Base-by-base conservation (phyloP, 2,113 vertebrate species). In the Lagenorhynchus albirostris region DNA sequence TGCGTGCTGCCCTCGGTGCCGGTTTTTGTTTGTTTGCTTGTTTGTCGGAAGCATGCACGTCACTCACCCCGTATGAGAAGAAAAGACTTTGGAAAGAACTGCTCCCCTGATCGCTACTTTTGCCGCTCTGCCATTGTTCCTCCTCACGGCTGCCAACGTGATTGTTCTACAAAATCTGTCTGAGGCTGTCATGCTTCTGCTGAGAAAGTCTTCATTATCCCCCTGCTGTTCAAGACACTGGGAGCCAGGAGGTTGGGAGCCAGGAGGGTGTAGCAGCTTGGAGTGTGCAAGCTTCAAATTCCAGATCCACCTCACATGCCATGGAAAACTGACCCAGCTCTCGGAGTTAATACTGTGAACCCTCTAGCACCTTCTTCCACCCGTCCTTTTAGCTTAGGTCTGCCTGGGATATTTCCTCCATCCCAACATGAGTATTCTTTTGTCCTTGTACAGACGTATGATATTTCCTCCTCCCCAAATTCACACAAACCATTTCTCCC, bases 231-330 rank as follows among this genome's bases (percentile, higher is more conserved):
- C 12, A 36, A 63, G 89, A 62, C 21, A 29, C 1, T 2, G 50
- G 23, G 71, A 73, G 29, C 18, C 6, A 18, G n/a, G 38, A 20
- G 8, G 23, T 41, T 2, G 50, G 23, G 71, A 73, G 29, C 18
- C 6, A 18, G n/a, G 38, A 20, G 8, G 23, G 9, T 8, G 4
- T 7, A 74, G 47, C 12, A 8, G n/a, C 26, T n/a, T 55, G 1
- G 20, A 65, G 55, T 11, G 8, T 38, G 53, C 7, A 23, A 67
- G 29, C 55, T 79, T 58, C 12, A 4, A 2, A 65, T 31, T 38
- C 65, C 71, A 70, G 31, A 67, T 4, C 20, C 70, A 33, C 26
- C 38, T 2, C 0, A 0, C 2, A 17, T 14, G 31, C 58, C 15
- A 6, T 1, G 6, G 50, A 10, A 60, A 53, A 67, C 25, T 4